These are phyloP conservation scores for Temnothorax ravouxi DNA, from an alignment of 2,888 invertebrate species.

Conservation along the genomic window DNA sequence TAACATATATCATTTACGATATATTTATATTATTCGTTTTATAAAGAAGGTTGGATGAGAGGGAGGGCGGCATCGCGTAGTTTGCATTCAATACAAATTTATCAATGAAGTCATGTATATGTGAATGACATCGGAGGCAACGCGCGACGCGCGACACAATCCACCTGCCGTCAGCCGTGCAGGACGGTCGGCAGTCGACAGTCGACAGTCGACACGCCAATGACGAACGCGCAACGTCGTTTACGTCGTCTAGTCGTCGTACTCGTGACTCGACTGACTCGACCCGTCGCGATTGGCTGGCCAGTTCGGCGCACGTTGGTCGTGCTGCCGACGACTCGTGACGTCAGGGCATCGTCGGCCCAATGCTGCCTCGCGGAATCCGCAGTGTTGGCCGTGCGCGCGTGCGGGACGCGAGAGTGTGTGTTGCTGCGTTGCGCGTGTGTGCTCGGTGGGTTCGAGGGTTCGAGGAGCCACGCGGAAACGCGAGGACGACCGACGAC, in stretches of 20 bases:
- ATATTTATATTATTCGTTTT: not conserved
- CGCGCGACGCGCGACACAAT: conserved; percentile 14
- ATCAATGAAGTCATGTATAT: conserved; percentile 33
- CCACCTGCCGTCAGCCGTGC: conserved; percentile 71
- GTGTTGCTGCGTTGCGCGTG: no score
- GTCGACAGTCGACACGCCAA: no score
- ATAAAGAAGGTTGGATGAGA: not conserved
- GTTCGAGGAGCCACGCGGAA: conserved; percentile 53
- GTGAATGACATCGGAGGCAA: conserved; percentile 24
- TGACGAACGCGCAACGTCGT: conserved; percentile 21
- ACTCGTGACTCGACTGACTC: no score
- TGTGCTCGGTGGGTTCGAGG: conserved; percentile 42
- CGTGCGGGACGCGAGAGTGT: not conserved
- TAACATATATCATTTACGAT: not conserved
- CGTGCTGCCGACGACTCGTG: conserved; percentile 37
- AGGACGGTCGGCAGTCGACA: not conserved
- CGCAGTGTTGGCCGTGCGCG: conserved; percentile 54
- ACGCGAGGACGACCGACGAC: conserved; percentile 26
- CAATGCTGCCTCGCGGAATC: conserved; percentile 62
- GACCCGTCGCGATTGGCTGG: conserved; percentile 51
- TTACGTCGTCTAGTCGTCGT: no score
- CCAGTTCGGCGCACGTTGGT: conserved; percentile 55
- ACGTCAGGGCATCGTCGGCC: conserved; percentile 64
- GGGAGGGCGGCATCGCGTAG: not conserved
- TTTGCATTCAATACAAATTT: conserved; percentile 19